Evolutionary conservation across 2,113 vertebrate species (phyloP).

Genomic region (Trogon surrucura): DNA sequence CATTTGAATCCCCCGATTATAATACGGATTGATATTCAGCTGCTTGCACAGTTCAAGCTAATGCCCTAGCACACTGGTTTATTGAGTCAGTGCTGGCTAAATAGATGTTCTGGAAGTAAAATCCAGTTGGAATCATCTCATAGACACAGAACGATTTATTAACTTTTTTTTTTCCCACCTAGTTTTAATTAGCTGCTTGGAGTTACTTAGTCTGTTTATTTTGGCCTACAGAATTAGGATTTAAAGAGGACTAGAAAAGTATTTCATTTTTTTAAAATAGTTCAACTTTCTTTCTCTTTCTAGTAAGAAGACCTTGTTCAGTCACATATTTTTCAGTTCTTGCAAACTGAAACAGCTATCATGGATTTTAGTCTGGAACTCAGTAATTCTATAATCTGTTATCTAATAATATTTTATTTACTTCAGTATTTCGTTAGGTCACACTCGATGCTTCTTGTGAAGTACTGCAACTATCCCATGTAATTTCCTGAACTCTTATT

Average conservation of each 20-base stretch:
- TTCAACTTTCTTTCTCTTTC: background rate
- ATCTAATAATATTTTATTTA: background rate
- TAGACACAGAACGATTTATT: conserved; percentile 22
- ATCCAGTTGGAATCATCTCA: conserved; percentile 47
- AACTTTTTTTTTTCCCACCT: background rate
- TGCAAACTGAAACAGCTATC: background rate
- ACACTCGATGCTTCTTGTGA: background rate
- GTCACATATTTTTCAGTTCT: background rate
- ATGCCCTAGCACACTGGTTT: conserved; percentile 55
- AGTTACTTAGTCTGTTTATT: background rate
- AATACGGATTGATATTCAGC: conserved; percentile 67
- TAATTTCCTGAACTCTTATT: conserved; percentile 55
- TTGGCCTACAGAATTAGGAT: background rate
- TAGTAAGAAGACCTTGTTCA: background rate
- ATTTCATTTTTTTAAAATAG: rapidly evolving
- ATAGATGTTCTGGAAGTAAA: conserved; percentile 59
- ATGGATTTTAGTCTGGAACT: background rate
- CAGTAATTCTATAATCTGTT: background rate
- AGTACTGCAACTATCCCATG: background rate
- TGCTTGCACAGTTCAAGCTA: conserved; percentile 65
- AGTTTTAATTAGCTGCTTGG: background rate
- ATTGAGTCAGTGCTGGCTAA: conserved; percentile 64
- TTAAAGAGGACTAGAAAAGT: background rate
- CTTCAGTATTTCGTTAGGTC: background rate
- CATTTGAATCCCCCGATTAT: conserved; percentile 71